phyloP scores from a whole-genome alignment of 2,888 invertebrate genomes.

The Patella caerulea region DNA sequence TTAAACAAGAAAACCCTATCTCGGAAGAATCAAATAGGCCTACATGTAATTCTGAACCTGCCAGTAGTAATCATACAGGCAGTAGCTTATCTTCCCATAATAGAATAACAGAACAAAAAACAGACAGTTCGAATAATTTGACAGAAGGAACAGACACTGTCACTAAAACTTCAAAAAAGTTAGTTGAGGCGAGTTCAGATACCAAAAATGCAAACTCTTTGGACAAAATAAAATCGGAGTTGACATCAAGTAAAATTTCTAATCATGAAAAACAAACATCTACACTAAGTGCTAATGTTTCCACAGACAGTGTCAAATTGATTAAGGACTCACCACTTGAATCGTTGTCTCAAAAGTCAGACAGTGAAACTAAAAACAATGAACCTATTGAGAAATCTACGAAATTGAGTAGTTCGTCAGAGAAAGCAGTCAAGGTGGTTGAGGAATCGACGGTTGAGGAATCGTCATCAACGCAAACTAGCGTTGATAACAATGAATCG shows the following conservation, averaged over 20 bases:
- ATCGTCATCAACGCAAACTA: not conserved
- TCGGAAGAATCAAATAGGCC: not conserved
- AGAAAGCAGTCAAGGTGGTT: too few relatives aligned
- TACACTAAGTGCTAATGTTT: too few relatives aligned
- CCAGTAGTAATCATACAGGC: constrained; percentile 10
- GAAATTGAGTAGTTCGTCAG: too few relatives aligned
- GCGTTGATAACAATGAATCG: not conserved
- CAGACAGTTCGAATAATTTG: not conserved
- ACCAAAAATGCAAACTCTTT: not conserved
- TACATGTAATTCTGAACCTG: not conserved
- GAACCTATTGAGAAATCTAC: too few relatives aligned
- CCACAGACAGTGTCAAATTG: too few relatives aligned
- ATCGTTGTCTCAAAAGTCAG: too few relatives aligned
- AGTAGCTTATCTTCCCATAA: not conserved
- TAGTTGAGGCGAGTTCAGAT: not conserved
- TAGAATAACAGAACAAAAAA: too few relatives aligned
- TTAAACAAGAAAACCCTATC: not conserved
- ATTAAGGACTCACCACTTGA: too few relatives aligned
- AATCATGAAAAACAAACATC: too few relatives aligned
- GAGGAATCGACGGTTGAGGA: not conserved
- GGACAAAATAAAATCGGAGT: too few relatives aligned
- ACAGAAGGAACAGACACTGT: constrained; percentile 12
- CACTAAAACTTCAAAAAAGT: not conserved
- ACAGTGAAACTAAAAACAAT: too few relatives aligned
- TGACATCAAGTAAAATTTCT: too few relatives aligned